Base-by-base conservation (phyloP, 2,113 vertebrate species). In the Microtus ochrogaster region DNA sequence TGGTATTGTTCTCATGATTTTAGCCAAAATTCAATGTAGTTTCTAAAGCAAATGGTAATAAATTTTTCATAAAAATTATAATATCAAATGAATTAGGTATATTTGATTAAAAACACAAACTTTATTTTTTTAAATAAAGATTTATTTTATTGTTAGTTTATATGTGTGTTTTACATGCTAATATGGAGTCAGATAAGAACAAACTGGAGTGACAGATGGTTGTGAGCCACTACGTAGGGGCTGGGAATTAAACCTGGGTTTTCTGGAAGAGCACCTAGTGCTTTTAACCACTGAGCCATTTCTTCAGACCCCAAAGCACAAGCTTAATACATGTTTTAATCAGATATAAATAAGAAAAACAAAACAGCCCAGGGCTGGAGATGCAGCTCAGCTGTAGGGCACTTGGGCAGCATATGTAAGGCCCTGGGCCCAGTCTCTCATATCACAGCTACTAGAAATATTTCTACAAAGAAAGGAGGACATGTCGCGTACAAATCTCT, bases 381-480 rank as follows among this genome's bases (percentile, higher is more conserved):
- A 77, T 77, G 7, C 47, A 89, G 39, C 28, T 77, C 66, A 89
- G 52, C 28, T 74, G 28, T 22, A 28, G 11, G 33, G 4, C 21
- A 78, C 41, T 65, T 26, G 2, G 19, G 11, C 41, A 21, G 17
- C 87, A 58, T 36, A 10, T 89, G 14, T 30, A 61, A 22, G 28
- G 28, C 55, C 17, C 30, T 44, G 41, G 39, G 41, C 22, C 21
- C 8, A 33, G 44, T 4, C 16, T 17, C 41, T 78, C 7, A n/a
- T 4, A 39, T 8, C 36, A 49, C 22, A 39, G 0, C n/a, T 79
- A 49, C 26, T 30, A 92, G 87, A 44, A 95, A 89, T 2, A 61
- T 58, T 96, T 85, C 78, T 76, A 94, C 13, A 83, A 1, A 92
- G 41, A 95, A 92, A 94, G 30, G 30, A 94, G 33, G 14, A 17